Conservation (phyloP, 1,140 invertebrate species). For the Drosophila bipectinata region DNA sequence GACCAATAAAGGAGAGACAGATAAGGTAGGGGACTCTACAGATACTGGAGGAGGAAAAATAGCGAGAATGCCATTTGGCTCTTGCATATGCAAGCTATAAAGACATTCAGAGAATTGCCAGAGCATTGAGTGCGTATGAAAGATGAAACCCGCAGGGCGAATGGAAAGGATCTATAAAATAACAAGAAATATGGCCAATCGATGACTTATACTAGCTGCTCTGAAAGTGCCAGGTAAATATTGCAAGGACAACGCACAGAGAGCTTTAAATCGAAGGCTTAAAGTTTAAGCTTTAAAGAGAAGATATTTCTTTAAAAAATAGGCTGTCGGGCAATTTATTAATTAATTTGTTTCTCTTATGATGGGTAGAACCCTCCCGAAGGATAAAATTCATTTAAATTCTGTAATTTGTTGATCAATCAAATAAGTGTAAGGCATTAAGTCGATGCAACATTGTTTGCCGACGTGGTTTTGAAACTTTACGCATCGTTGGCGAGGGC, state of each 20-base stretch:
- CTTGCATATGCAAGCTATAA: slow-evolving; percentile 58
- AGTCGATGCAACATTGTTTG: slow-evolving; percentile 28
- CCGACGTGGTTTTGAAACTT: slow-evolving; percentile 18
- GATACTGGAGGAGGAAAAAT: slow-evolving; percentile 8
- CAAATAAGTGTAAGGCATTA: slow-evolving; percentile 28
- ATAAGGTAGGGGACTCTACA: not conserved
- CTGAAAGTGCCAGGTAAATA: slow-evolving; percentile 39
- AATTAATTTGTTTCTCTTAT: slow-evolving; percentile 27
- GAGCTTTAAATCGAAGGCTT: not conserved
- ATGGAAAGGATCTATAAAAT: slow-evolving; percentile 36
- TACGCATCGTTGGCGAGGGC: slow-evolving; percentile 18
- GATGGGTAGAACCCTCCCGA: not conserved
- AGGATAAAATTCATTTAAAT: slow-evolving; percentile 28
- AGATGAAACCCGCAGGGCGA: slow-evolving; percentile 26
- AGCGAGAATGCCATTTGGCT: slow-evolving; percentile 59
- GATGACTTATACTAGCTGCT: slow-evolving; percentile 31
- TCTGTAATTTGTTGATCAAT: slow-evolving; percentile 49
- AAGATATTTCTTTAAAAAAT: not conserved
- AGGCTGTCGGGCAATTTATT: slow-evolving; percentile 5
- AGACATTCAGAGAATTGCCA: slow-evolving; percentile 37
- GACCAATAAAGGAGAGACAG: slow-evolving; percentile 4
- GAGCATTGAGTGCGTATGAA: slow-evolving; percentile 46
- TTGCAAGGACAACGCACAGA: not conserved
- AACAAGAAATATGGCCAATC: slow-evolving; percentile 52
- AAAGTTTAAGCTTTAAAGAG: not conserved